Base-by-base conservation (phyloP, 2,113 vertebrate species). In the Poeciliopsis occidentalis region DNA sequence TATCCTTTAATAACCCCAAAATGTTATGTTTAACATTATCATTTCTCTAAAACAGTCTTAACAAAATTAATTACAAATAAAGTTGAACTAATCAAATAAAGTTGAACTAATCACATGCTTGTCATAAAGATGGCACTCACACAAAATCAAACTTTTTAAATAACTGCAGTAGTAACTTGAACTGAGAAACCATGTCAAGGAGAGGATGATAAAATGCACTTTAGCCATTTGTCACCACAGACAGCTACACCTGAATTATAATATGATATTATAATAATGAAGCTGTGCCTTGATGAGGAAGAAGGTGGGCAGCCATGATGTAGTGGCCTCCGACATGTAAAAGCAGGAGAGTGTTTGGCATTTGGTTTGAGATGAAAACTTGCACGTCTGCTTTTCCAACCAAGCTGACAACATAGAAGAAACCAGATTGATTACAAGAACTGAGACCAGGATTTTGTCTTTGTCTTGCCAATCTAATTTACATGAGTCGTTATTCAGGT, bases 381-480 rank as follows among this genome's bases (percentile, higher is more conserved):
- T 73, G 64, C 60, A 44, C 64, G 54, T 44, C 64, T 64, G 65
- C 66, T 39, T 72, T 47, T 78, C 57, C 24, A 47, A 69, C 17
- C 44, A 57, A 34, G 61, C 65, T 64, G 78, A 83, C 75, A 51
- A 66, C 27, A 74, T 17, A 73, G 51, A 60, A 60, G 71, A 64
- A 54, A 26, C 10, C 26, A 29, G 82, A 85, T 79, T 82, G 85
- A 92, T 91, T 87, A 86, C 89, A 80, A 32, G 26, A 75, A 92
- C 87, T 74, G n/a, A 74, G 73, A 80, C 81, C 81, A 67, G 79
- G 34, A 79, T n/a, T 83, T 87, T 85, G 84, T 11, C 90, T 92
- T 85, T 82, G 76, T 88, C 80, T 84, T 79, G 32, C 73, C 57
- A 57, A 51, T 73, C 86, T 90, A 84, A 94, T 90, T 85, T 92